Percentiles rank a stretch among this genome's conserved stretches.
Evolutionary conservation across 2,797 vertebrate genomes (phyloP).

Genomic region (Linurgus olivaceus): DNA sequence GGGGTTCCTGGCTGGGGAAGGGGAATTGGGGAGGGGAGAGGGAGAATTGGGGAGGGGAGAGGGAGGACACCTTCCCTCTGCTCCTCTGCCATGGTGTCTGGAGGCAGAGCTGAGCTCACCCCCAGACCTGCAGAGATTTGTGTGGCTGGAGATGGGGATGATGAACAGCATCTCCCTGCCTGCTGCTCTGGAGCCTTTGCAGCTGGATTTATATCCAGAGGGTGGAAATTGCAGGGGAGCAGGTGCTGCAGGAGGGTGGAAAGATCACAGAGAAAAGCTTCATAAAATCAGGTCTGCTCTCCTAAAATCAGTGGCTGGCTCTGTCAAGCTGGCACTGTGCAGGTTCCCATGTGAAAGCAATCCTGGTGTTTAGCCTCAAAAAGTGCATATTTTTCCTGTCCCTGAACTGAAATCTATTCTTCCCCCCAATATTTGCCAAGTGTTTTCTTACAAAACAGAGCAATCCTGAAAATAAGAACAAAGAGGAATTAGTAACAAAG

Average conservation of each 20-base stretch:
- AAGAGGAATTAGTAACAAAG: not conserved
- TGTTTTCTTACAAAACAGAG: not conserved
- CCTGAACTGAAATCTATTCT: not conserved
- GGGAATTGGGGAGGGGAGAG: not conserved
- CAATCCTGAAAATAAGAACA: not conserved
- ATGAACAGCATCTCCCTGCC: not conserved
- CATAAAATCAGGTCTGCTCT: not conserved
- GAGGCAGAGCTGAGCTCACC: not conserved
- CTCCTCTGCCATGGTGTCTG: fast-evolving
- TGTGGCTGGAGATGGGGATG: not conserved
- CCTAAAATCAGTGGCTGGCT: not conserved
- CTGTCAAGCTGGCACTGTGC: not conserved
- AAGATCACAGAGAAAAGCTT: not conserved
- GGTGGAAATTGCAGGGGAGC: not conserved
- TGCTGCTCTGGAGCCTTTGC: not conserved
- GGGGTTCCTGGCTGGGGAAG: not conserved
- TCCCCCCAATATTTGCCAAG: not conserved
- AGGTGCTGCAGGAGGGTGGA: not conserved
- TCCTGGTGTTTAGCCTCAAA: not conserved
- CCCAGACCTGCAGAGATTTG: not conserved
- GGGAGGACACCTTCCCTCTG: not conserved
- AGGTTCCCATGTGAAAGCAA: not conserved
- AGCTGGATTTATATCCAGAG: not conserved
- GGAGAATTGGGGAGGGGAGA: not conserved
- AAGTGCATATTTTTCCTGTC: not conserved